Conservation (phyloP, 2,888 invertebrate genomes). For the Hymenopus coronatus region DNA sequence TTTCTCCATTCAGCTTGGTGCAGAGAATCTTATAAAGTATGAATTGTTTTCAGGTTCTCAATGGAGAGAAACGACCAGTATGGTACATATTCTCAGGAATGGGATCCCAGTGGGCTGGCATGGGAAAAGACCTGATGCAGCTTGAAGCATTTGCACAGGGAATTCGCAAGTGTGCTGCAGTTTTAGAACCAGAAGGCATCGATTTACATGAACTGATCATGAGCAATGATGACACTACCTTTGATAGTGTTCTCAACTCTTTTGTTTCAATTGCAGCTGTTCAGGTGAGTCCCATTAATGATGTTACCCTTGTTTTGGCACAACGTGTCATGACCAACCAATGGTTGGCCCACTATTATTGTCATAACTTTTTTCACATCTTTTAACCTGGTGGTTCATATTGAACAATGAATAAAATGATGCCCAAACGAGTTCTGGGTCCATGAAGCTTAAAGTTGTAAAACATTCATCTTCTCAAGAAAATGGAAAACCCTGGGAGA, state of each 20-base stretch:
- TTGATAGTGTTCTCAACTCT: conserved; percentile 83
- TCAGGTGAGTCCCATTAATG: conserved; percentile 55
- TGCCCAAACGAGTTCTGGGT: no score
- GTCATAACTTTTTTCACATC: no score
- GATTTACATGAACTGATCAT: conserved; percentile 80
- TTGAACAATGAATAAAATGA: no score
- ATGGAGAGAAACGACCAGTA: conserved; percentile 70
- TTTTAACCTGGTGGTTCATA: no score
- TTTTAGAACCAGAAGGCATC: conserved; percentile 73
- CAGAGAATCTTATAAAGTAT: no score
- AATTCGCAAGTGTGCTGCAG: conserved; percentile 71
- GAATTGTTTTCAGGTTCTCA: conserved; percentile 40
- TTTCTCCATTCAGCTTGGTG: no score
- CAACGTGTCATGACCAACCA: background rate
- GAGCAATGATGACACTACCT: conserved; percentile 70
- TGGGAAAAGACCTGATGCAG: conserved; percentile 83
- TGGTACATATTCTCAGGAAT: conserved; percentile 98
- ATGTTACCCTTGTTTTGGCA: background rate
- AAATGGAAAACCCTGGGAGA: no score
- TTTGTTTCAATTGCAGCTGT: conserved; percentile 94
- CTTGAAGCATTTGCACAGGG: conserved; percentile 79
- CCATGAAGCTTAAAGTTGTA: no score
- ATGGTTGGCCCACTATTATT: background rate
- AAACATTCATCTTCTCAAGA: no score
- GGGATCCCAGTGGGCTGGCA: conserved; percentile 97